These are phyloP conservation scores for Sarcophaga bullata DNA, from an alignment of 1,140 invertebrate species.

Conservation along the genomic window DNA sequence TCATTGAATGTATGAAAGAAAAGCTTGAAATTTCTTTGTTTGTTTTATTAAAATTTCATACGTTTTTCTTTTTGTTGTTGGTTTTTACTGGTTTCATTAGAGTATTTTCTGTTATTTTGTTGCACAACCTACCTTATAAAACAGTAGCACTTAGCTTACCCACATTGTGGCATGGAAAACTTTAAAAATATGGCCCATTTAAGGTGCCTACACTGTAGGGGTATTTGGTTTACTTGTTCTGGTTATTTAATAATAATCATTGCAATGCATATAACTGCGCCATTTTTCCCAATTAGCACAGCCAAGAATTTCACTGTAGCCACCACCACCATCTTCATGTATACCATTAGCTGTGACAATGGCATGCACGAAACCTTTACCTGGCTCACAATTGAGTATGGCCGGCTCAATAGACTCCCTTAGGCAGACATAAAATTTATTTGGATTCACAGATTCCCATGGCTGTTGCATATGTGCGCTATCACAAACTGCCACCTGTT, in stretches of 20 bases:
- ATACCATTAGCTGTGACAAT: not conserved
- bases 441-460: constrained; percentile 44
- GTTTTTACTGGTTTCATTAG: too few species aligned
- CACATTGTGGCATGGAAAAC: too few species aligned
- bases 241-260: constrained; percentile 52
- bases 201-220: too few species aligned
- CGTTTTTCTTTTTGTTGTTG: too few species aligned
- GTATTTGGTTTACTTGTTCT: not conserved
- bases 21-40: too few species aligned
- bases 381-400: constrained; percentile 44
- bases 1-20: too few species aligned
- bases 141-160: too few species aligned
- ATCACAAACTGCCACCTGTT: constrained; percentile 32
- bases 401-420: constrained; percentile 32
- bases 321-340: not conserved
- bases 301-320: constrained; percentile 48
- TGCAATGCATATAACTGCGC: constrained; percentile 58
- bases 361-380: constrained; percentile 49
- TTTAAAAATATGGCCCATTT: too few species aligned
- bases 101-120: too few species aligned
- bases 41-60: too few species aligned
- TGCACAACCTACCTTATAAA: too few species aligned
- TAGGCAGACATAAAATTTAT: constrained; percentile 54
- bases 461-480: constrained; percentile 50
- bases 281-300: constrained; percentile 58